phyloP scores from a whole-genome alignment of 2,113 vertebrate species.

The Parus major region DNA sequence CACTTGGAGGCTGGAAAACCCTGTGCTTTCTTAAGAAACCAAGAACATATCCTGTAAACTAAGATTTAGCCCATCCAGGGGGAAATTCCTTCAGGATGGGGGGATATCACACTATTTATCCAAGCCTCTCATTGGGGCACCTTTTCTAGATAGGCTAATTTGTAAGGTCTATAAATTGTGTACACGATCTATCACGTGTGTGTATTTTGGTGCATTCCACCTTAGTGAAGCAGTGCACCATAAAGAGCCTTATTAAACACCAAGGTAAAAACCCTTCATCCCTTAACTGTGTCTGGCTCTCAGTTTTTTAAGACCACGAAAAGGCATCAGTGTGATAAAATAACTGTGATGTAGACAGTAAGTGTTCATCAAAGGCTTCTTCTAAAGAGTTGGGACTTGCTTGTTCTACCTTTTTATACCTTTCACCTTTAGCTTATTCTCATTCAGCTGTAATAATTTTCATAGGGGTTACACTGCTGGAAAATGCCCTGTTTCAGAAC shows the following conservation, averaged over 20 bases:
- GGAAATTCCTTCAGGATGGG: background rate
- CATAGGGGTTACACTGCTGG: background rate
- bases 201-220: rapidly evolving
- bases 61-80: background rate
- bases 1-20: background rate
- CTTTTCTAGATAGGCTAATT: background rate
- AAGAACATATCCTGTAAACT: background rate
- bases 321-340: background rate
- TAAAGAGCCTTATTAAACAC: background rate
- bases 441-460: background rate
- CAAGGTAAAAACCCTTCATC: background rate
- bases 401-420: background rate
- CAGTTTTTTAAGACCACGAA: background rate
- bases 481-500: background rate
- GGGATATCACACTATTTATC: background rate
- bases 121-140: background rate
- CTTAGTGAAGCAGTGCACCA: no score
- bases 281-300: background rate
- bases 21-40: background rate
- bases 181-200: rapidly evolving
- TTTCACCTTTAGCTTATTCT: background rate
- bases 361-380: background rate
- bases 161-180: background rate
- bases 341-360: background rate
- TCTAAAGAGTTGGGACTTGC: background rate